Percentiles rank a stretch among this genome's conserved stretches.
Evolutionary conservation across 92 coral and sea anemone genomes (phyloP).

Genomic region (Desmophyllum pertusum): DNA sequence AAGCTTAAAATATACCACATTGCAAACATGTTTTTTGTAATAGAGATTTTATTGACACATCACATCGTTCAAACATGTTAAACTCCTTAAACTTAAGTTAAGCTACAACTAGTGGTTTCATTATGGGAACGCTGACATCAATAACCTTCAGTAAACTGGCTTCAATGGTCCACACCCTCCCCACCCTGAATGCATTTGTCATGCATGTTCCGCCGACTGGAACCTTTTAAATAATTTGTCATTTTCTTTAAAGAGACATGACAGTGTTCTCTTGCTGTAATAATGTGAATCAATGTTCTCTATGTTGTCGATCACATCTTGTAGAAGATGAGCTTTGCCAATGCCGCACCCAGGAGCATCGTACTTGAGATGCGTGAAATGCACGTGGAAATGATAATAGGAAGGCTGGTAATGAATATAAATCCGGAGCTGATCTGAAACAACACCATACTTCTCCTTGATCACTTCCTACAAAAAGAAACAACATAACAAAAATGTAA

Average conservation of each 20-base stretch:
- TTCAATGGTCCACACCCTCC: background rate
- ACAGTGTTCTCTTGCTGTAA: conserved; percentile 86
- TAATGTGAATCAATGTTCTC: conserved; percentile 76
- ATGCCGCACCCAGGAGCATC: conserved; percentile 88
- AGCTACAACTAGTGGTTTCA: too few relatives aligned
- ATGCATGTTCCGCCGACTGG: background rate
- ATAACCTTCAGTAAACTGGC: background rate
- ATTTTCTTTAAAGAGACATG: conserved; percentile 73
- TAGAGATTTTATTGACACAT: too few relatives aligned
- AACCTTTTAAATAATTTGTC: conserved; percentile 66
- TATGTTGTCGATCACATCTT: conserved; percentile 91
- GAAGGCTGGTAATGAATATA: conserved; percentile 98
- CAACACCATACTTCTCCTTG: conserved; percentile 66
- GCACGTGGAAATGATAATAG: conserved; percentile 95
- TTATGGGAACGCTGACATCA: background rate
- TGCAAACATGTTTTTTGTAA: too few relatives aligned
- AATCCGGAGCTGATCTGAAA: conserved; percentile 81
- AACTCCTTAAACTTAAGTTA: too few relatives aligned
- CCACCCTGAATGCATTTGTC: background rate
- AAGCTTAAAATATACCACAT: too few relatives aligned
- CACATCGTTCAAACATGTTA: too few relatives aligned
- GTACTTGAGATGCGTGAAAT: conserved; percentile 87
- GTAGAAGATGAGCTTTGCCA: conserved; percentile 96
- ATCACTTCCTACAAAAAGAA: conserved; percentile 73
- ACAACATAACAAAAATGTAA: too few relatives aligned